Conservation (phyloP, 2,888 invertebrate genomes). For the Lasioglossum morio region DNA sequence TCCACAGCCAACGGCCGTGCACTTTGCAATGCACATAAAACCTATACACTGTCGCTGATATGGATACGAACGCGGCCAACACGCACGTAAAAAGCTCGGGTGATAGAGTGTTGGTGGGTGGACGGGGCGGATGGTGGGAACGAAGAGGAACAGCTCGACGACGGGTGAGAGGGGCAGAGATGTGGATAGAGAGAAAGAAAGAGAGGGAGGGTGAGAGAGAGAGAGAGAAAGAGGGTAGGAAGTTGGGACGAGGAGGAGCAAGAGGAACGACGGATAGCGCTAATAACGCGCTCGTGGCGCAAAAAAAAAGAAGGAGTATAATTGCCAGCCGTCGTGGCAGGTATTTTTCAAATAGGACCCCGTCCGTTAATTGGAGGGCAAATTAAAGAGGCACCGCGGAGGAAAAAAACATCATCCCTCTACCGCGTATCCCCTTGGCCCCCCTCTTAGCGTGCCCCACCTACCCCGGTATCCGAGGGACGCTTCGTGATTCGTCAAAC, state of each 20-base stretch:
- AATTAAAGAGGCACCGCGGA: conserved; percentile 78
- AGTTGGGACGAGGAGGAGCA: conserved; percentile 41
- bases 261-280: conserved; percentile 75
- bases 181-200: conserved; percentile 25
- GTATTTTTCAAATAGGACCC: conserved; percentile 76
- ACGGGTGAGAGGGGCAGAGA: conserved; percentile 11
- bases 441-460: conserved; percentile 60
- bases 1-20: conserved; percentile 26
- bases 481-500: conserved; percentile 69
- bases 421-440: conserved; percentile 54
- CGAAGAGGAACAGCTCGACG: conserved; percentile 44
- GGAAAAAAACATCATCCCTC: conserved; percentile 73
- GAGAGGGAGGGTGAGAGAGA: conserved; percentile 26
- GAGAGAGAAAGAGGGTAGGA: conserved; percentile 32
- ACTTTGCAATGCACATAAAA: conserved; percentile 58
- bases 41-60: conserved; percentile 50
- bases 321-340: conserved; percentile 77
- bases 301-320: conserved; percentile 72
- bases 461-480: conserved; percentile 62
- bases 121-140: conserved; percentile 43
- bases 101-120: conserved; percentile 39
- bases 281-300: conserved; percentile 77
- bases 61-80: conserved; percentile 51
- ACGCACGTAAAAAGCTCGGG: conserved; percentile 50
- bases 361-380: conserved; percentile 79